A percentile compares a stretch with the other conserved stretches of the same genome.
phyloP scores from a whole-genome alignment of 2,888 invertebrate species.

The Troglohyphantes excavatus region DNA sequence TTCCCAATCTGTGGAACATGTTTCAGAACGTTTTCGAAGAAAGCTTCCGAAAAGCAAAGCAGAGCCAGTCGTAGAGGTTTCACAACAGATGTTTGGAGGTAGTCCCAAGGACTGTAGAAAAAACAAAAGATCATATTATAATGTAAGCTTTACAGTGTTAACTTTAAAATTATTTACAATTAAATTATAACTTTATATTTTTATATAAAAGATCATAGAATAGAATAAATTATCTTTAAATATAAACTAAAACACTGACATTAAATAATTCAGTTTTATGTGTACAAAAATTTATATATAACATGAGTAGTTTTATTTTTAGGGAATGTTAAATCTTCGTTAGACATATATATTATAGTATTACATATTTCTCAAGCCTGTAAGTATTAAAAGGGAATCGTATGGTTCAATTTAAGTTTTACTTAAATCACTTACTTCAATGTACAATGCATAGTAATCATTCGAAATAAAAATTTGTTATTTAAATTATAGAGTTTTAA shows the following conservation, averaged over 20 bases:
- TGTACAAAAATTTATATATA: no score
- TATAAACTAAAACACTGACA: not conserved
- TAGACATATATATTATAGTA: no score
- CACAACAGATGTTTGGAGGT: not conserved
- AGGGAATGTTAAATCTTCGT: no score
- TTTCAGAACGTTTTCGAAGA: not conserved
- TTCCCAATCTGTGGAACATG: conserved; percentile 26
- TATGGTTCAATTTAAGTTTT: no score
- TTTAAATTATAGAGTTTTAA: not conserved
- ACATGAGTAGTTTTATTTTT: no score
- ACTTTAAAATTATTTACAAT: not conserved
- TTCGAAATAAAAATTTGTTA: not conserved
- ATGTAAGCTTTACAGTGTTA: not conserved
- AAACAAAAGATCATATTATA: not conserved
- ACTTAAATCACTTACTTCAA: no score
- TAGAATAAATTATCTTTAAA: not conserved
- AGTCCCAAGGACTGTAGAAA: conserved; percentile 21
- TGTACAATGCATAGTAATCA: no score
- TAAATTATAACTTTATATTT: not conserved
- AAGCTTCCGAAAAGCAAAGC: not conserved
- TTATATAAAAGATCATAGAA: not conserved
- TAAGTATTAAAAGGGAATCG: no score
- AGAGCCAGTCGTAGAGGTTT: not conserved
- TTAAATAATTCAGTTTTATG: no score
- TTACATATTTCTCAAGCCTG: no score